Evolutionary conservation across 2,888 invertebrate genomes (phyloP), one percentile per base, ranked within the genome.

Genomic region (Polydrusus pterygomalis): DNA sequence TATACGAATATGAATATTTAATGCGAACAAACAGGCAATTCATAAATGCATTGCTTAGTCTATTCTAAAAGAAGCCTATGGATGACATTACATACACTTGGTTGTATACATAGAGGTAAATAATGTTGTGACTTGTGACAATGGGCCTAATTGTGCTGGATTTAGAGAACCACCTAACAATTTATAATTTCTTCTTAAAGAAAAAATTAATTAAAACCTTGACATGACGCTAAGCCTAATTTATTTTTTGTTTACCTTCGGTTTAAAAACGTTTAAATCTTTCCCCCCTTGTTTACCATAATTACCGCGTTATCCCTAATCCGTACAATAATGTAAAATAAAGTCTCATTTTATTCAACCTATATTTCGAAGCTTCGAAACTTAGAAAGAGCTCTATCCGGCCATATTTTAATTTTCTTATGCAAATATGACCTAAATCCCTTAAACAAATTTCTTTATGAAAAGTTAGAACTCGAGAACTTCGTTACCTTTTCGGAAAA

Each of bases 391-490:
- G 64, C 45, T 64, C 47, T 47, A 64, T 40, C 64, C 47, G 34
- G 49, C 47, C 49, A 49, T 65, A 65, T 65, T 65, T 65, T 65
- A 65, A 65, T 65, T 65, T 65, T 65, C 65, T 65, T 65, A 65
- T 65, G 65, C 65, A 65, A 65, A 65, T 65, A 49, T 65, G 65
- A 65, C 65, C 65, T 65, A 34, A 65, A 65, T 65, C 65, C 34
- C 47, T 65, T 34, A 34, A 65, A 65, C 47, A 45, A 65, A 65
- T 65, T 65, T 65, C 65, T 65, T 65, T 34, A 49, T 60, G 65
- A 65, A 64, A 65, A 65, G 49, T 65, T 65, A 65, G 47, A 65
- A 34, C 47, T 65, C 34, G 34, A 25, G 49, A 34, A 65, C 49
- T 65, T 65, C 34, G 65, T 65, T 65, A 65, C 47, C 65, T 65